Evolutionary conservation across 2,113 vertebrate species (phyloP), one percentile per base, ranked within the genome.

Genomic region (Semicossyphus pulcher): DNA sequence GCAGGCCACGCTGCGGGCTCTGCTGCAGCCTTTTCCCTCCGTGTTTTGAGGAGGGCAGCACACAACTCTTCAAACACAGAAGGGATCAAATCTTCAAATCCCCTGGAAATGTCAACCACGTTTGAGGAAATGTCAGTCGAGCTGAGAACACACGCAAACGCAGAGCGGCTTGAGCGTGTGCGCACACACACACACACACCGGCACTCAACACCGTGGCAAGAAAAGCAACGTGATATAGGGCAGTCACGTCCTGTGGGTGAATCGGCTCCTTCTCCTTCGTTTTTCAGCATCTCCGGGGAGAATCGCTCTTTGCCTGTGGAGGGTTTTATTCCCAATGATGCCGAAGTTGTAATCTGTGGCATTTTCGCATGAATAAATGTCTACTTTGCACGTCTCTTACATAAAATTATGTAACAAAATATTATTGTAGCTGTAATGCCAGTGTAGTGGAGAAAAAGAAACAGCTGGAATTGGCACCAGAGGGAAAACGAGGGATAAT

Each of bases 111-210:
- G 91, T 91, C 91, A 92, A 52, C 77, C 67, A 76, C 84, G 66
- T 90, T 87, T 88, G 86, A 92, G 87, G 89, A 91, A 92, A 92
- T 92, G 91, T 90, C 91, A 92, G 78, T 51, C 69, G 77, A 86
- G 71, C 75, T 76, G 74, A 71, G 79, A 79, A 77, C 74, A 76
- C 80, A 78, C 58, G n/a, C 70, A 83, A 68, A 78, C 78, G 70
- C 74, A 68, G 65, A 66, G 58, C 9, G 7, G 72, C 68, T 4
- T 1, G 15, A 54, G 48, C 28, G 9, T 15, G 20, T 34, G 1
- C 61, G 59, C 82, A 75, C 72, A 2, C 59, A 69, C 81, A 76
- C 76, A 48, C 62, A 45, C 44, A 32, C 77, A 21, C 26, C 52
- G n/a, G 6, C 34, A 21, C 49, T 67, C 61, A 72, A 41, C 56